Conservation (phyloP, 2,888 invertebrate genomes). For the Myopa tessellatipennis region DNA sequence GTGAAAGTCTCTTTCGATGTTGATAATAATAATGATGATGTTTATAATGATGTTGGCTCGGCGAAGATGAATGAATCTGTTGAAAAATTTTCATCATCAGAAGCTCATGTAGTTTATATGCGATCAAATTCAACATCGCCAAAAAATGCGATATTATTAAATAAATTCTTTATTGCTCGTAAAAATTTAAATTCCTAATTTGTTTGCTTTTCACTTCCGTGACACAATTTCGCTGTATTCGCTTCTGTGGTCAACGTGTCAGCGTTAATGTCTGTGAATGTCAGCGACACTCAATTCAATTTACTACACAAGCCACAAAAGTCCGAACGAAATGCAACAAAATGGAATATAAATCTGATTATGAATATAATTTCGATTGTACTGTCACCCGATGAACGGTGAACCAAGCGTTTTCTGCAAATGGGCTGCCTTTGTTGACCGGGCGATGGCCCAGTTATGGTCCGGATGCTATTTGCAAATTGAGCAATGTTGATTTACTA, state of each 20-base stretch:
- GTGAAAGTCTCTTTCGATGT: too few species aligned
- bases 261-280: too few species aligned
- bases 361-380: slow-evolving; percentile 56
- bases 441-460: too few species aligned
- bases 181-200: background rate
- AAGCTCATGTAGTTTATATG: too few species aligned
- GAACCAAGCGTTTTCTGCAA: too few species aligned
- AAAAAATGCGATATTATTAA: background rate
- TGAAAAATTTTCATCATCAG: too few species aligned
- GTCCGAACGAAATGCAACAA: slow-evolving; percentile 36
- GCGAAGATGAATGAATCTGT: too few species aligned
- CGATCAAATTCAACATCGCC: background rate
- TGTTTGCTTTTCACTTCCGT: background rate
- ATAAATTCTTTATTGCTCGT: background rate
- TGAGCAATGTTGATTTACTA: too few species aligned
- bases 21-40: too few species aligned
- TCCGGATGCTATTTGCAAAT: too few species aligned
- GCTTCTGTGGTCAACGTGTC: slow-evolving; percentile 14
- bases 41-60: too few species aligned
- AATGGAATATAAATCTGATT: slow-evolving; percentile 57
- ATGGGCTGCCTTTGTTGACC: too few species aligned
- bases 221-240: background rate
- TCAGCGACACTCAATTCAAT: slow-evolving; percentile 38
- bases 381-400: slow-evolving; percentile 21
- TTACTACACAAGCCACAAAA: slow-evolving; percentile 46